Percentiles rank a stretch among this genome's conserved stretches.
phyloP scores from a whole-genome alignment of 1,140 invertebrate genomes.

The Heliconius nattereri region DNA sequence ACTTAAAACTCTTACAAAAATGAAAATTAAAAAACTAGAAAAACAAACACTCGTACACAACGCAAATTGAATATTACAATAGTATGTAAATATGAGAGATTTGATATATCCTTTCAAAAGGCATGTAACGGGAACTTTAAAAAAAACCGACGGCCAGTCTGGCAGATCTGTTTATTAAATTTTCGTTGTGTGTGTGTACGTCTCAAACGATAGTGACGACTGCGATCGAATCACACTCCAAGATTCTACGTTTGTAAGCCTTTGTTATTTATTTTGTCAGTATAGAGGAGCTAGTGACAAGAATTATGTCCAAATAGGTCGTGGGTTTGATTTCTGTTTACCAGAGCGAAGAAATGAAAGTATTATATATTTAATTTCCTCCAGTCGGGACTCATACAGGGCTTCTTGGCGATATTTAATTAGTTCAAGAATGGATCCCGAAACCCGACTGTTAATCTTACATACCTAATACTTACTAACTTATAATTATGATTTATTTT shows the following conservation, averaged over 20 bases:
- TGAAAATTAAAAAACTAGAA: background rate
- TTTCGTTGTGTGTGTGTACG: background rate
- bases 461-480: too few relatives aligned
- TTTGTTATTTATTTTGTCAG: background rate
- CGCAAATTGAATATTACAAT: background rate
- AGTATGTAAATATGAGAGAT: background rate
- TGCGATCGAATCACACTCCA: background rate
- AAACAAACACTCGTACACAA: background rate
- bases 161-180: constrained; percentile 14
- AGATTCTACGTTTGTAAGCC: background rate
- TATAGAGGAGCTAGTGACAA: background rate
- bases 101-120: background rate
- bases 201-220: background rate
- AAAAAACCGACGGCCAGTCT: background rate
- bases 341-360: too few relatives aligned
- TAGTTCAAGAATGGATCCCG: too few relatives aligned
- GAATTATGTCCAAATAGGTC: background rate
- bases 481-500: too few relatives aligned
- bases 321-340: too few relatives aligned
- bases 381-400: too few relatives aligned
- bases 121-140: background rate
- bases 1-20: background rate
- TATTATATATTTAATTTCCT: too few relatives aligned
- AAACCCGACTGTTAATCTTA: too few relatives aligned
- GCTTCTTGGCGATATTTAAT: too few relatives aligned